Evolutionary conservation across 2,888 invertebrate species (phyloP), one percentile per base, ranked within the genome.

Genomic region (Malthinus seriepunctatus): DNA sequence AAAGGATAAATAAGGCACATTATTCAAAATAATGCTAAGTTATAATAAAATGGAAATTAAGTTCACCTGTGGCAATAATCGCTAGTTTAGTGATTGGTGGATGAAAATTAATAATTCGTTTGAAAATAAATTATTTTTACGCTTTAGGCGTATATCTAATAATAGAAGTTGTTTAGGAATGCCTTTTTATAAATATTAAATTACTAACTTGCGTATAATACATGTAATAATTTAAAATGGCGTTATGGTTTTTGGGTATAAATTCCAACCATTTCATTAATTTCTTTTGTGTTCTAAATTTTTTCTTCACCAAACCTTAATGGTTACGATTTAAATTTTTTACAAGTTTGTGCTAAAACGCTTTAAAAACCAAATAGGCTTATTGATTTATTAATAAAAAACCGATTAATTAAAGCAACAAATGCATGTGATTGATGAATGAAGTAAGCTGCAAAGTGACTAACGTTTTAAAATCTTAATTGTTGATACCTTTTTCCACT

Each of bases 91-190:
- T 9, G 39, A 42, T 42, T 42, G 39, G 39, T 42, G 39, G 39
- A 51, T 51, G 34, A 51, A 51, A 51, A 51, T 51, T 42, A 51
- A 51, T 51, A 51, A 51, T 44, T 51, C 44, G 33, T 23, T 10
- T 39, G 44, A 15, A 44, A 44, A 44, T 51, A 51, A 51, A 42
- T 42, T 42, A 42, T 51, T 51, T 42, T 33, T 31, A 44, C 44
- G 44, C 51, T 51, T 14, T 44, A 51, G 51, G 51, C 51, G 8
- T 32, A 35, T 33, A 32, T 44, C 31, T 38, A 51, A 51, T 15
- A 51, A 51, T 51, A 51, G 51, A 51, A 37, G 39, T 39, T 5
- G 51, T 42, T 51, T 15, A 42, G 51, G 15, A 50, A 31, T 15
- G 15, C 37, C 33, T 42, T 42, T 42, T 32, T 51, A 50, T 50